Base-by-base conservation (phyloP, 2,888 invertebrate species). In the Erebia epiphron region DNA sequence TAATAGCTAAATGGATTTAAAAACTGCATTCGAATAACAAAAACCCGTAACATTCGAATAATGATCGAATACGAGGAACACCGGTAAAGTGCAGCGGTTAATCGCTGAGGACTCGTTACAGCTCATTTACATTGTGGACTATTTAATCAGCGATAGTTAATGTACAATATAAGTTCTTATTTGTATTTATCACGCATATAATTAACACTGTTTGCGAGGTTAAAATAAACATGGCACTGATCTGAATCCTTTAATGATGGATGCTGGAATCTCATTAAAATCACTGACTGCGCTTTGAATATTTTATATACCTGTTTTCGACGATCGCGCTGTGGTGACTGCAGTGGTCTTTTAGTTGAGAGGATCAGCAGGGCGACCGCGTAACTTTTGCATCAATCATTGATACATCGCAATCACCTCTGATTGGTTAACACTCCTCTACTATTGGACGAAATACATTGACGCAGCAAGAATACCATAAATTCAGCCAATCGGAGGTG, bases 181-280 rank as follows among this genome's bases (percentile, higher is more conserved):
- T 76, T 75, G 72, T 75, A 71, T 76, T 71, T 76, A 75, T 73
- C 73, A 64, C 67, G 67, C 69, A 69, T 70, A 72, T 76, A 76
- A 76, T 76, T 75, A 76, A 73, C 74, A 69, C 69, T 76, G 76
- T 73, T 76, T 73, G 73, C 65, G 73, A 71, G 72, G 73, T 71
- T 72, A 73, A 57, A 67, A 69, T 64, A 71, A 69, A 73, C 71
- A 73, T 62, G 73, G 72, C 73, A 61, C 69, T 72, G 62, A 75
- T 73, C 68, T 64, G 68, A 68, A 70, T 73, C 72, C 41, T 57
- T 66, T 66, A 72, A 69, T 69, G 64, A 68, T 52, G 60, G 66
- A 57, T 67, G 58, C 68, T 71, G 58, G 67, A 63, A 65, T 63
- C 21, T 62, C 57, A 67, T 68, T 68, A 60, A 73, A 71, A 68